Base-by-base conservation (phyloP, 2,797 vertebrate genomes). In the Coracias cyanogaster region DNA sequence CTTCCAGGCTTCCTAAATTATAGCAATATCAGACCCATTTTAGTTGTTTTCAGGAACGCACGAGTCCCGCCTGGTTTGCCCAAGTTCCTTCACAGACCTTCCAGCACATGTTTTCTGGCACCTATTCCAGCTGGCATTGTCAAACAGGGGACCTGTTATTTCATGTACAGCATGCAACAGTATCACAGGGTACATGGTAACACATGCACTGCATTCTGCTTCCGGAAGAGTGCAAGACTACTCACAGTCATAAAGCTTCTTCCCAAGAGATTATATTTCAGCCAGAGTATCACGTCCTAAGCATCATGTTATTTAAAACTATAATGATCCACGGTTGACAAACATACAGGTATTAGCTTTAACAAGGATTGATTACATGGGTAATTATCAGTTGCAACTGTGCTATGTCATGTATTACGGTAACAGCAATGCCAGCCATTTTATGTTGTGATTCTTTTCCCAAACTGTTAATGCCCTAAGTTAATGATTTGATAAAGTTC, bases 401-500 rank as follows among this genome's bases (percentile, higher is more conserved):
- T 41, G 45, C 43, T 73, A 57, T 65, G 48, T 58, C 89, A 69
- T 55, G 45, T 58, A 62, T 82, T 86, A 77, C 29, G 71, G 24
- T 60, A 84, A 89, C 31, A 80, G n/a, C 45, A 80, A 74, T 26
- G 57, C 76, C 41, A 91, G 72, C 3, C 65, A 73, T 80, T 93
- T 89, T 64, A 82, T 83, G 37, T 82, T 92, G 62, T 85, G 64
- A 66, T 74, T 95, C 39, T 92, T 41, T 91, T 94, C 74, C 78
- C 67, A 89, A 93, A 96, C 52, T 73, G 71, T 70, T 95, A 92
- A 90, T 92, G 45, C 43, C 7, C 1, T 87, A 94, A 93, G 25
- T 89, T 94, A 95, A 95, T 79, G 51, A 89, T 93, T 94, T 97
- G 86, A 95, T 91, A 87, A 95, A 93, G 71, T 90, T 92, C 92